phyloP scores from a whole-genome alignment of 2,113 vertebrate species.

The Chloropsis hardwickii region DNA sequence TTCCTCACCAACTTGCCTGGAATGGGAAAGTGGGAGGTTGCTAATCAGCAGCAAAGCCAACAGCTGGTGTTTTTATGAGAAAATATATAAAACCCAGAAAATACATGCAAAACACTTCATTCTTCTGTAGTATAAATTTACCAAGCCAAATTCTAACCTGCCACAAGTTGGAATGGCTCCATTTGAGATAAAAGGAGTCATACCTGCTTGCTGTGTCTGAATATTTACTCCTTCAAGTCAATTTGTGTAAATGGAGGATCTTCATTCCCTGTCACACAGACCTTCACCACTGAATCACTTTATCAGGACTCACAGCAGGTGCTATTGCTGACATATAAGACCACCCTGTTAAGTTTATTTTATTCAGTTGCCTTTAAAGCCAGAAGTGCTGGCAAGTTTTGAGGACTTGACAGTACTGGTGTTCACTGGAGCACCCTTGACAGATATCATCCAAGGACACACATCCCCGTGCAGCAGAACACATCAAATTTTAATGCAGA shows the following conservation, averaged over 20 bases:
- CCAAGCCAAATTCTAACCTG: not conserved
- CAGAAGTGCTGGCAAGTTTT: not conserved
- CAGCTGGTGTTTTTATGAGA: not conserved
- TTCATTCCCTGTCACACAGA: not conserved
- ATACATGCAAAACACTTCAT: not conserved
- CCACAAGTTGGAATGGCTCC: not conserved
- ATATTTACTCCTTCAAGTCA: not conserved
- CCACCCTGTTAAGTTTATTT: not conserved
- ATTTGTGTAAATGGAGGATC: not conserved
- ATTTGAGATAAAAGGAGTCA: not conserved
- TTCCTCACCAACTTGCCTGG: not conserved
- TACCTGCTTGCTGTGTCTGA: not conserved
- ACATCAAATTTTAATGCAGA: not conserved
- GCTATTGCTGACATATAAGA: not conserved
- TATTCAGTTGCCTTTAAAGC: not conserved
- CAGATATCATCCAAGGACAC: not conserved
- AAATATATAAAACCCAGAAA: not conserved
- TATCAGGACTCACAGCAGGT: not conserved
- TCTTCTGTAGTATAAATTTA: not conserved
- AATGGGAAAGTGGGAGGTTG: slow-evolving; percentile 12
- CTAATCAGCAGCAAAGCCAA: slow-evolving; percentile 33
- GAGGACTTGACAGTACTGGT: not conserved
- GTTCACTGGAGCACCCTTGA: not conserved
- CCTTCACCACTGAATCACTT: not conserved
- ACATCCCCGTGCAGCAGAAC: not conserved